These are phyloP conservation scores for Bradypus variegatus DNA, from an alignment of 2,797 vertebrate species.

Conservation along the genomic window DNA sequence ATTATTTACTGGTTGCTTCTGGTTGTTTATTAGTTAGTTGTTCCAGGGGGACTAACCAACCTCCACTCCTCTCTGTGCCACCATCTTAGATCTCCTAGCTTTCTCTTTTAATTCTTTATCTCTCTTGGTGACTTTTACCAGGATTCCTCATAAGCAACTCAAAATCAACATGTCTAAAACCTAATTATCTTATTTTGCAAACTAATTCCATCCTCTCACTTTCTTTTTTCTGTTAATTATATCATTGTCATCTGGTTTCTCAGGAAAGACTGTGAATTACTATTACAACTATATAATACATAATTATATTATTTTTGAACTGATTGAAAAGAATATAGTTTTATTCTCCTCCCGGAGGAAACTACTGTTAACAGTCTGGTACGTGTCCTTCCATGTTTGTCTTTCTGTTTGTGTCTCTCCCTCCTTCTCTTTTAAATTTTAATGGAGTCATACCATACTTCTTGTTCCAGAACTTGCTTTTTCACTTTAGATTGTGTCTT, in stretches of 20 bases:
- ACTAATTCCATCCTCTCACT: neutral
- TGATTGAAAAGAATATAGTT: neutral
- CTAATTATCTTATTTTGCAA: slow-evolving; percentile 9
- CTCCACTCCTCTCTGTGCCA: no score
- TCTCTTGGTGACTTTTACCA: neutral
- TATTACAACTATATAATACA: neutral
- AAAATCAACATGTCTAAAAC: neutral
- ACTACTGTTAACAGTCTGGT: neutral
- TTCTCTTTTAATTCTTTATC: neutral
- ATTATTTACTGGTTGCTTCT: no score
- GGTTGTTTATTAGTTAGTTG: no score
- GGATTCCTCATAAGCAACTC: neutral
- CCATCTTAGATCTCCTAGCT: no score
- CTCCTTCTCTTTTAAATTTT: neutral
- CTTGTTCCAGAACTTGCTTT: neutral
- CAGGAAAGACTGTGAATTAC: neutral
- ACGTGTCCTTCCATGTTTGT: neutral
- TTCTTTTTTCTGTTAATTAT: neutral
- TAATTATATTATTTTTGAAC: neutral
- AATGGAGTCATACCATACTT: neutral
- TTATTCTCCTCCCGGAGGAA: neutral
- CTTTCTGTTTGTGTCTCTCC: neutral
- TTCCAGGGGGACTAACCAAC: no score
- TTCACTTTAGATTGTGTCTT: neutral
- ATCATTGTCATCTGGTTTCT: neutral